Base-by-base conservation (phyloP, 2,888 invertebrate genomes). In the Eilema caniola region DNA sequence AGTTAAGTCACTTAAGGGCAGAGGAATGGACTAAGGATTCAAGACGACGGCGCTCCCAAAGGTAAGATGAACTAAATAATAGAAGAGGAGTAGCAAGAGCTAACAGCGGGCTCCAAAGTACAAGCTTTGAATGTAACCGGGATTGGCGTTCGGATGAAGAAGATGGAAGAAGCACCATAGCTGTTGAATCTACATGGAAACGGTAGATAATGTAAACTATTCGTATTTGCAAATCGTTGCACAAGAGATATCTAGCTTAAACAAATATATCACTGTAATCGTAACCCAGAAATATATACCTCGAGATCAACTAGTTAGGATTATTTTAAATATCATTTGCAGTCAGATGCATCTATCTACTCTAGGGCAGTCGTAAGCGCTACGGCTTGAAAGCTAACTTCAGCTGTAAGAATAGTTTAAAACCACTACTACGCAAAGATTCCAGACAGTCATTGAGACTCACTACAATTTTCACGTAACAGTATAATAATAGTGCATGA, bases 401-500 rank as follows among this genome's bases (percentile, higher is more conserved):
- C 3, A 47, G 47, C 5, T 47, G 47, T 47, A 47, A 20, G 41
- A 20, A 12, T 20, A 41, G 16, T 41, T 62, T 16, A 41, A 24
- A 24, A 41, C 7, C 24, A 64, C 11, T 11, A n/a, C 12, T 28
- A 20, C 20, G 25, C 24, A 41, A 63, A 25, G 25, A 25, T 20
- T 16, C 25, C 20, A 72, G 67, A 65, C 57, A 57, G 33, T 23
- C 33, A 33, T 56, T 25, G 23, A 65, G 23, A 28, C 33, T 33
- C 56, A n/a, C 33, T 56, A 65, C 56, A 65, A 57, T 65, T 65
- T 79, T 70, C 73, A 76, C 73, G 72, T 74, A 77, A 75, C 71
- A 68, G 74, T 80, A 85, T 81, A 83, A 85, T 86, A 85, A 85
- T 83, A 89, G 86, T 82, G 86, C 85, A 83, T 89, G 90, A 88